Base-by-base conservation (phyloP, 1,140 invertebrate species). In the Drosophila prosaltans region DNA sequence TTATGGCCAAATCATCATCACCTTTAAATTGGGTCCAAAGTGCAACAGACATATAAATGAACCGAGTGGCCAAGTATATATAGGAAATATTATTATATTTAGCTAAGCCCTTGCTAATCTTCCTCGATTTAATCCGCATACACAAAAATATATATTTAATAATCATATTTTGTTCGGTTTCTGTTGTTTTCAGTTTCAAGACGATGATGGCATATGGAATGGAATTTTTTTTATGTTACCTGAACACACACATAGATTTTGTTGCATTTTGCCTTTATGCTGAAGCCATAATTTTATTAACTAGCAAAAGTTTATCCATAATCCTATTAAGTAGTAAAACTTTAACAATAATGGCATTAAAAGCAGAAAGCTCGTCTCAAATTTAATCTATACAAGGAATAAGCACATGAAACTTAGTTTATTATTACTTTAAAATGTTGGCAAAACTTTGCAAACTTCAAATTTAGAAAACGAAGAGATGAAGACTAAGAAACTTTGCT, bases 91-190 rank as follows among this genome's bases (percentile, higher is more conserved):
- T 30, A 30, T 30, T 30, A 45, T 45, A 45, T 45, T 1, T 36
- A 36, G 32, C 32, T 36, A 36, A 36, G 32, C 32, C 32, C 32
- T 36, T 51, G 21, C 45, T 10, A 21, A 21, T 51, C 45, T 51
- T 57, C 28, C 40, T 60, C 26, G 16, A 41, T 36, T 40, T 60
- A 60, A 51, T 51, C 45, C 45, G 21, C 45, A 51, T 7, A 36
- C 6, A 5, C 32, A 36, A 36, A 36, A 36, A 30, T 2, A 30
- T 30, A 30, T 36, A 36, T 36, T 36, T 51, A 3, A 51, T 26
- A 26, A 48, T 26, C 16, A 30, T 26, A 2, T 26, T 8, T 45
- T 21, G 1, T 48, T 48, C 11, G 21, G 45, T 51, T 51, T 51
- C 21, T 51, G 45, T 51, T 51, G 45, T 51, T 51, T 51, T 51